Evolutionary conservation across 2,888 invertebrate genomes (phyloP), one percentile per base, ranked within the genome.

Genomic region (Oscheius sp.): DNA sequence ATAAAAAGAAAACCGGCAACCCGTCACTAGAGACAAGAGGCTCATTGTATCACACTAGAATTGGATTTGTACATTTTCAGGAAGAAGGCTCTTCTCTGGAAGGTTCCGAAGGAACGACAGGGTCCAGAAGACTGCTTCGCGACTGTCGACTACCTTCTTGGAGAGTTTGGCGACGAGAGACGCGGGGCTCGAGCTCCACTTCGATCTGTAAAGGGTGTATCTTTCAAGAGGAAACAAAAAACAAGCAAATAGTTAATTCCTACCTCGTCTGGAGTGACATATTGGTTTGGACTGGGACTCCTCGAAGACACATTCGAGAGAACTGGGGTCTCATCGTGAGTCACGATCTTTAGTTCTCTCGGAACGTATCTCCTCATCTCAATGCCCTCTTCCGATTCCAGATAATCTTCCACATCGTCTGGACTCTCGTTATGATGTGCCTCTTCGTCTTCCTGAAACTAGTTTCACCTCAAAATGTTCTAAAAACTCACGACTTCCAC

Each of bases 381-480:
- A 21, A 75, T 75, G 37, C 75, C 75, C 13, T 75, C 75, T 13
- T 55, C 47, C 21, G 71, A 70, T 55, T 75, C 75, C 55, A 75
- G 33, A 65, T 51, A 57, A 51, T 60, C 72, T 32, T 63, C 65
- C 10, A 33, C 35, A 21, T 53, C 58, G 50, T 51, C 55, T 35
- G 59, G 5, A 53, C 53, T 53, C n/a, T 29, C 29, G 53, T 21
- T 11, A 3, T 13, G 53, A 42, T 42, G 3, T 42, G 4, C 4
- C 42, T 42, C 42, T 42, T 42, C 42, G 42, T 42, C 42, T 42
- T 68, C 55, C 68, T 68, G 10, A 21, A 35, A 9, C 7, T 10
- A 21, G 2, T 51, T 0, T 32, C 33, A 2, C 21, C 21, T 13
- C 11, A 35, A 10, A 13, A 53, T 0, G 11, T 5, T 53, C 21